Evolutionary conservation across 2,888 invertebrate genomes (phyloP), one percentile per base, ranked within the genome.

Genomic region (Drosophila putrida): DNA sequence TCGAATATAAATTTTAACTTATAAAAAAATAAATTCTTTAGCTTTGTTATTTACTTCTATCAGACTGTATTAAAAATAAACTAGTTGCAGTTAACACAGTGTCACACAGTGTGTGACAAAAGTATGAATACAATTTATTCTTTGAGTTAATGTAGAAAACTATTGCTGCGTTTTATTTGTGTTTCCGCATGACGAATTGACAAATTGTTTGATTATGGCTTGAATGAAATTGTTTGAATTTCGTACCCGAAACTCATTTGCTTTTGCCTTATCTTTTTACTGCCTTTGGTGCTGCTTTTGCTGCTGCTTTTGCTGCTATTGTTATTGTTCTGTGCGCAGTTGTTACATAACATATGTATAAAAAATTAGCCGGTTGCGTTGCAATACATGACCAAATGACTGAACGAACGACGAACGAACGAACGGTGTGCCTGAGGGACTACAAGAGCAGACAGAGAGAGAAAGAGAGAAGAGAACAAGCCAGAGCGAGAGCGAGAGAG

Each of bases 91-190:
- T 38, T 38, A 13, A 38, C 6, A 6, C 8, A 5, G 8, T 31
- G 6, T 31, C 2, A 4, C 31, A 31, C 43, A 43, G 6, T 47
- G 35, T 25, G 49, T 25, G 35, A 20, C 31, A 47, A 35, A 25
- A 20, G 20, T 20, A n/a, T 33, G 25, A 33, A n/a, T 13, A 25
- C 10, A 6, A 2, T 20, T 31, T 25, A n/a, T 9, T 3, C 9
- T 33, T 13, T 54, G 4, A n/a, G 28, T 28, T 3, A 53, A 28
- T 28, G 39, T 53, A 39, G 39, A 35, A 57, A 54, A 49, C 38
- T 36, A 49, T 53, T 28, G 55, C 47, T 41, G 41, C 49, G 64
- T 62, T 75, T 75, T 82, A 79, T 82, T 85, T 79, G 73, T 80
- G 62, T 79, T 72, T 78, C 72, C 78, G 80, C 67, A 67, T 71